A percentile compares a stretch with the other conserved stretches of the same genome.
phyloP scores from a whole-genome alignment of 2,888 invertebrate species.

The Marasmarcha lunaedactyla region DNA sequence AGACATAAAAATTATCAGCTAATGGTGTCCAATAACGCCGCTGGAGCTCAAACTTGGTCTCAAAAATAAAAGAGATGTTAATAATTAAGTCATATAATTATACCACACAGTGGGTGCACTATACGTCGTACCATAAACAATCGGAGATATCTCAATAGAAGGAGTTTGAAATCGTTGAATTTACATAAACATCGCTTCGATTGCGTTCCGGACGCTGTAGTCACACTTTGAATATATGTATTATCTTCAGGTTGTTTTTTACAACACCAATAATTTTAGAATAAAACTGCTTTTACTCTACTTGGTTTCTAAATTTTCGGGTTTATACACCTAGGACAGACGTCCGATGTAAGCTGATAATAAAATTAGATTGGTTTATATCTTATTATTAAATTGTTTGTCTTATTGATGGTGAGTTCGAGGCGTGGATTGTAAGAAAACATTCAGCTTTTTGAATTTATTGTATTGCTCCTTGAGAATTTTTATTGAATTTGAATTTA shows the following conservation, averaged over 20 bases:
- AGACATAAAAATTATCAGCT: too few species aligned
- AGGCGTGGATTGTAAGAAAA: slow-evolving; percentile 18
- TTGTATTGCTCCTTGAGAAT: not conserved
- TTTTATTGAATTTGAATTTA: too few species aligned
- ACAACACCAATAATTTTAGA: slow-evolving; percentile 53
- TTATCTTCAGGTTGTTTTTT: slow-evolving; percentile 46
- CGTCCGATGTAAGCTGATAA: not conserved
- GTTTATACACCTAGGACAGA: too few species aligned
- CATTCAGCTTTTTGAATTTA: not conserved
- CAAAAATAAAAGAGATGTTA: slow-evolving; percentile 6
- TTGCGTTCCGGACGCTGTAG: slow-evolving; percentile 38
- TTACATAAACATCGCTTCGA: slow-evolving; percentile 59
- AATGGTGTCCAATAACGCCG: not conserved
- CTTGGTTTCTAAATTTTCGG: slow-evolving; percentile 7
- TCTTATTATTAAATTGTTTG: slow-evolving; percentile 22
- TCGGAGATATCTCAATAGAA: slow-evolving; percentile 21
- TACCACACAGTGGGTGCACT: slow-evolving; percentile 25
- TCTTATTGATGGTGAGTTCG: slow-evolving; percentile 19
- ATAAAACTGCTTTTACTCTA: slow-evolving; percentile 39
- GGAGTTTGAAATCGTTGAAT: slow-evolving; percentile 27
- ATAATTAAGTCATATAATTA: slow-evolving; percentile 37
- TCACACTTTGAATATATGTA: slow-evolving; percentile 58
- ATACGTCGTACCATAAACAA: not conserved
- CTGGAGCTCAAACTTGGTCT: not conserved
- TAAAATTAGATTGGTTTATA: slow-evolving; percentile 49